phyloP scores from a whole-genome alignment of 2,113 vertebrate genomes.

The Eulacestoma nigropectus region DNA sequence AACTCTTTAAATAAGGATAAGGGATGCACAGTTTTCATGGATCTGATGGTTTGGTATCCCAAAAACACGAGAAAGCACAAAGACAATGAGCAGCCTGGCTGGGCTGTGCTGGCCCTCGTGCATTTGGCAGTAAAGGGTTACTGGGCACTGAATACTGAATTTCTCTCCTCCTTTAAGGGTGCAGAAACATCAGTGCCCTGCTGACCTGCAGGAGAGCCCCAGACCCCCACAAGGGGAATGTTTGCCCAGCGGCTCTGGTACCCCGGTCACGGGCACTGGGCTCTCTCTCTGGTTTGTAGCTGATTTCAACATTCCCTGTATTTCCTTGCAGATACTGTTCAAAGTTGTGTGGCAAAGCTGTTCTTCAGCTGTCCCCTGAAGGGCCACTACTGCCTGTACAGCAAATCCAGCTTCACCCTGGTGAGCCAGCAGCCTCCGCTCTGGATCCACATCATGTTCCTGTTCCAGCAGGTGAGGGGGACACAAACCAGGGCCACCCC shows the following conservation, averaged over 20 bases:
- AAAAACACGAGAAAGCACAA: neutral
- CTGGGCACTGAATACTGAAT: neutral
- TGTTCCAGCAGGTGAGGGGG: constrained; percentile 85
- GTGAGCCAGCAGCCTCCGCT: constrained; percentile 83
- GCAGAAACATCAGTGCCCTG: neutral
- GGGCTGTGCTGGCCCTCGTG: neutral
- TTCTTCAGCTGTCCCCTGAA: constrained; percentile 91
- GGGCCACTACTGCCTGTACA: constrained; percentile 91
- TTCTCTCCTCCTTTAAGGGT: neutral
- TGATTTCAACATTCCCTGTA: neutral
- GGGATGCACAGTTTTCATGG: neutral
- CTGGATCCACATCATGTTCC: constrained; percentile 96
- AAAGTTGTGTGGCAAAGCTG: constrained; percentile 84
- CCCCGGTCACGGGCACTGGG: neutral
- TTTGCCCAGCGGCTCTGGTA: neutral
- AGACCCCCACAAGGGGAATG: accelerated
- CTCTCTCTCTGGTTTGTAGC: neutral
- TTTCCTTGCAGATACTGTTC: constrained; percentile 75
- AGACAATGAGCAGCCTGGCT: neutral
- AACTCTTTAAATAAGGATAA: neutral
- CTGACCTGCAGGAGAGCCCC: neutral
- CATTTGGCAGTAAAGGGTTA: neutral
- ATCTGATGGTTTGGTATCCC: neutral
- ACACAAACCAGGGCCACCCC: neutral
- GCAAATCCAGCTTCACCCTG: constrained; percentile 88